phyloP scores from a whole-genome alignment of 2,888 invertebrate species.

The Alcis repandata region DNA sequence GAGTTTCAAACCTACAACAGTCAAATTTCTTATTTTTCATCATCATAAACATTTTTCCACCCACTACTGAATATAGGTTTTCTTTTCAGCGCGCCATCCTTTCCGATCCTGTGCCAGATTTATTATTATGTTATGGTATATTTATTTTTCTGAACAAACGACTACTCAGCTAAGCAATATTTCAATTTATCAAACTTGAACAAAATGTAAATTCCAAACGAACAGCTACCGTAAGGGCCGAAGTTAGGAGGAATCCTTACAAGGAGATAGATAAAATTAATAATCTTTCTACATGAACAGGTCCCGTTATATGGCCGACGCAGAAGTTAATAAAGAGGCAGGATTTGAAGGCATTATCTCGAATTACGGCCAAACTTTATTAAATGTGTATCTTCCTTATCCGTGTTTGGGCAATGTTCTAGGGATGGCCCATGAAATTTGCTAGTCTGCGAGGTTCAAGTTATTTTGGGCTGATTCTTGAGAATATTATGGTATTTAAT shows the following conservation, averaged over 20 bases:
- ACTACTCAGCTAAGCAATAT: no score
- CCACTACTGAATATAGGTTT: no score
- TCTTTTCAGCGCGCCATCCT: no score
- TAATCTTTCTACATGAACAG: slow-evolving; percentile 29
- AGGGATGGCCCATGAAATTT: slow-evolving; percentile 15
- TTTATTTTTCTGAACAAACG: no score
- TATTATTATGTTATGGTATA: no score
- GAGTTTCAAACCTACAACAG: no score
- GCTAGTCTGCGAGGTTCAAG: slow-evolving; percentile 7
- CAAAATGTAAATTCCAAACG: slow-evolving; percentile 10
- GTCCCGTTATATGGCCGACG: slow-evolving; percentile 37
- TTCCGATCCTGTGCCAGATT: no score
- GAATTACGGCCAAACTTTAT: slow-evolving; percentile 53
- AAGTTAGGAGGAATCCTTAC: slow-evolving; percentile 7
- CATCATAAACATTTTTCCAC: no score
- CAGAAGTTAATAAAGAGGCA: slow-evolving; percentile 54
- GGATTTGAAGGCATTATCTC: slow-evolving; percentile 55
- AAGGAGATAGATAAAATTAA: slow-evolving; percentile 34
- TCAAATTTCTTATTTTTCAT: no score
- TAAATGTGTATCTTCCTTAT: slow-evolving; percentile 49
- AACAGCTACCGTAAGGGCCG: slow-evolving; percentile 5
- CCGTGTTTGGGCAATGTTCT: slow-evolving; percentile 33
- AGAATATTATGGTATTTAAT: background rate
- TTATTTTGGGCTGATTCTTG: background rate
- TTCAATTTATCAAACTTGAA: background rate